Evolutionary conservation across 2,888 invertebrate genomes (phyloP), one percentile per base, ranked within the genome.

Genomic region (Theristus sp.): DNA sequence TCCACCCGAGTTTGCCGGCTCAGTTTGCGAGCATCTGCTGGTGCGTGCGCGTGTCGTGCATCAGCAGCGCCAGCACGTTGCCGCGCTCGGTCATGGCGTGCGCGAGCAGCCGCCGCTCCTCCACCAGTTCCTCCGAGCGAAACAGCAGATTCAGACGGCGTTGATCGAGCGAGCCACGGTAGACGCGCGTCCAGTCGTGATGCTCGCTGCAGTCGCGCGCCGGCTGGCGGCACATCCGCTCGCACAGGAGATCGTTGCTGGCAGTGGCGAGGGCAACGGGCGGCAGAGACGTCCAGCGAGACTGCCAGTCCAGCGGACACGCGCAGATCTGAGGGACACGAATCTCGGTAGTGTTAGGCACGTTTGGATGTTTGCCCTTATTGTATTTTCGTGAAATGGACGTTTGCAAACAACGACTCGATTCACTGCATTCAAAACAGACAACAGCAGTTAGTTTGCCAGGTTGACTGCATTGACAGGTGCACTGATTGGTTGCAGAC

Each of bases 111-210:
- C 47, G n/a, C 62, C 59, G 59, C 28, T 61, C 56, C 53, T 69
- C 68, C 17, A 55, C 56, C 26, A 67, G 13, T 29, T 68, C 69
- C 54, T 62, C 67, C 46, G 64, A 38, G 56, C 65, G 62, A 10
- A 64, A 56, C 22, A 68, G 61, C 26, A 65, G 56, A 55, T 61
- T 60, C 47, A 67, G 59, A 3, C 67, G 62, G 27, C 66, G 66
- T n/a, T 63, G 60, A 58, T 70, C 68, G 28, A 69, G 62, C 6
- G 65, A 49, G 38, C 65, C 49, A 6, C 17, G 20, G n/a, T 49
- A 49, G 3, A 49, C 3, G 6, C 49, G 6, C 20, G 20, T 3
- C 49, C 49, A 49, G 49, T 49, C 49, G n/a, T 49, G n/a, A n/a
- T 49, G 49, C n/a, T 17, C 24, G 24, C 3, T 49, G n/a, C 49